A percentile compares a stretch with the other conserved stretches of the same genome.
These are phyloP conservation scores for Oxyteleia sp. DNA, from an alignment of 2,888 invertebrate species.

Conservation along the genomic window DNA sequence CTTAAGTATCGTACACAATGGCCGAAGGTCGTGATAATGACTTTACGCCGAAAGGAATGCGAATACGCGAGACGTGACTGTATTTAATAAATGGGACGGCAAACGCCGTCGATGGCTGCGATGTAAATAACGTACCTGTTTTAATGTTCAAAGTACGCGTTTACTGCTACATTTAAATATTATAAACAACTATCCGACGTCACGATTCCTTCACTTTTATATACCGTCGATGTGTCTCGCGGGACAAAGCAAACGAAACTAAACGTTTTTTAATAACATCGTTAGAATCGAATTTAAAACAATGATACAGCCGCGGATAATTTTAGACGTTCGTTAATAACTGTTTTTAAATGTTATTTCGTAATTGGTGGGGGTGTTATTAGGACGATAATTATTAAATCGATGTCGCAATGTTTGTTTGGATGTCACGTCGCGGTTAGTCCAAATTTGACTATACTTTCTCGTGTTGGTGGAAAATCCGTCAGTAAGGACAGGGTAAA, in stretches of 20 bases:
- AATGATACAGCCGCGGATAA: not conserved
- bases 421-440: no score
- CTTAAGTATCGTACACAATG: constrained; percentile 24
- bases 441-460: no score
- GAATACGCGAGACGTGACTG: constrained; percentile 45
- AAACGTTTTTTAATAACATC: constrained; percentile 9
- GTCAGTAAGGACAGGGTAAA: no score
- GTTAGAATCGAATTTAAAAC: constrained; percentile 18
- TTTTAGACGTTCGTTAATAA: constrained; percentile 5
- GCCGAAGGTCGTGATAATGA: constrained; percentile 55
- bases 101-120: constrained; percentile 21
- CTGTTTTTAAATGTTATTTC: not conserved
- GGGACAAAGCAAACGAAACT: not conserved
- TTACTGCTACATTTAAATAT: constrained; percentile 21
- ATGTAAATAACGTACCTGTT: constrained; percentile 14
- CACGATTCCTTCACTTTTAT: not conserved
- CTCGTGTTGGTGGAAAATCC: no score
- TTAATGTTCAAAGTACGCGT: constrained; percentile 9
- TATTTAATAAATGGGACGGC: constrained; percentile 44
- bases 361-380: not conserved
- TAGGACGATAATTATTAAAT: not conserved
- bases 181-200: constrained; percentile 3
- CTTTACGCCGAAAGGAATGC: constrained; percentile 35
- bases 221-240: not conserved
- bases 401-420: not conserved